phyloP scores from a whole-genome alignment of 2,113 vertebrate genomes.

The Phoxinus phoxinus region DNA sequence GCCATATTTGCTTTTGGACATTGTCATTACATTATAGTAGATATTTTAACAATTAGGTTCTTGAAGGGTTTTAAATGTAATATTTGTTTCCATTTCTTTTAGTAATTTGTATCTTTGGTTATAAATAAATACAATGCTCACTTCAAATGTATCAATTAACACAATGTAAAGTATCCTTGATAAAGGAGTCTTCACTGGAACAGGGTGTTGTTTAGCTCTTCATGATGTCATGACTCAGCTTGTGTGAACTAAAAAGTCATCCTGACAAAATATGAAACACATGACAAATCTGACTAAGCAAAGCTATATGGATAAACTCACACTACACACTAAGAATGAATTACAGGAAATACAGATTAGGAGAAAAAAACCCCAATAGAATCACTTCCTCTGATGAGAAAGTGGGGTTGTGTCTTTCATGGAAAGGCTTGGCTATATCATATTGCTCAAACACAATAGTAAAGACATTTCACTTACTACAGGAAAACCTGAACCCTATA shows the following conservation, averaged over 20 bases:
- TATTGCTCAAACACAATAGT: constrained; percentile 1
- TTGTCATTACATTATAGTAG: too few relatives aligned
- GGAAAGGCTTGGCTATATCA: neutral
- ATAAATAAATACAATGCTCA: neutral
- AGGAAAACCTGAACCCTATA: neutral
- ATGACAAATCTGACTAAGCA: neutral
- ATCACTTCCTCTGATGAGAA: neutral
- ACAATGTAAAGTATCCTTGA: neutral
- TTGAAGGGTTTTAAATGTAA: too few relatives aligned
- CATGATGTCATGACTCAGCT: neutral
- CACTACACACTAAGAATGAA: neutral
- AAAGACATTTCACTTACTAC: neutral
- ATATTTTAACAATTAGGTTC: too few relatives aligned
- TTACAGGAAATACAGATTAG: neutral
- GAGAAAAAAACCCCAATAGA: neutral
- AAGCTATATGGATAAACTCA: neutral
- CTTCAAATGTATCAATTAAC: neutral
- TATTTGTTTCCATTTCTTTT: too few relatives aligned
- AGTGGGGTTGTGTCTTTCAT: neutral
- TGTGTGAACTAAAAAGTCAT: neutral
- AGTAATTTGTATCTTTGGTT: too few relatives aligned
- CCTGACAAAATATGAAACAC: neutral
- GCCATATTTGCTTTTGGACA: too few relatives aligned
- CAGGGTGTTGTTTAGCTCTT: too few relatives aligned
- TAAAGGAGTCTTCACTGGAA: neutral